Evolutionary conservation across 92 coral and sea anemone species (phyloP).

Genomic region (Heteractis magnifica): DNA sequence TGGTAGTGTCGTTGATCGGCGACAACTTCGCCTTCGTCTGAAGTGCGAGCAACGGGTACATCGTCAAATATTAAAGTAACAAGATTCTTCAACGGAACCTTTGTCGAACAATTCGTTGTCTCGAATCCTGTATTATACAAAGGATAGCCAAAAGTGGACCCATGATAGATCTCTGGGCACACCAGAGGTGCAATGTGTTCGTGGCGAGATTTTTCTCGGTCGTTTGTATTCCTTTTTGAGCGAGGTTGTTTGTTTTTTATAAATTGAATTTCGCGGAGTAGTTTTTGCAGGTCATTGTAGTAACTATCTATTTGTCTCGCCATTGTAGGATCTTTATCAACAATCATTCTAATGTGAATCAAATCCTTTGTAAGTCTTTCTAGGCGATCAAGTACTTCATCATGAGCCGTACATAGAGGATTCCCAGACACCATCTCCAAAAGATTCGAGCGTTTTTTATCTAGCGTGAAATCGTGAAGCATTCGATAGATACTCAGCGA

Average conservation of each 20-base stretch:
- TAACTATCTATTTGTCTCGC: constrained; percentile 67
- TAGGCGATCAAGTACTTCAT: constrained; percentile 46
- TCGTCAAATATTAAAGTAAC: constrained; percentile 81
- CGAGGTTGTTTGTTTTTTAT: constrained; percentile 45
- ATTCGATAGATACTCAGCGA: constrained; percentile 45
- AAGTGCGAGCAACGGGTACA: constrained; percentile 33
- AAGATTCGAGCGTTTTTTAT: constrained; percentile 26
- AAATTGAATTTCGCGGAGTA: constrained; percentile 70
- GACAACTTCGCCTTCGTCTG: constrained; percentile 27
- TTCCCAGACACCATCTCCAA: constrained; percentile 35
- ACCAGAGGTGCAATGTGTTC: constrained; percentile 48
- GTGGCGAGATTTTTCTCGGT: constrained; percentile 13
- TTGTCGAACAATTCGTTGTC: constrained; percentile 50
- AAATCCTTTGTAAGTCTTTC: constrained; percentile 57
- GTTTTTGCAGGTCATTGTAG: constrained; percentile 70
- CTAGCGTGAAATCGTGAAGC: constrained; percentile 38
- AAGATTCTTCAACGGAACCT: constrained; percentile 41
- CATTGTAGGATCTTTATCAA: constrained; percentile 59
- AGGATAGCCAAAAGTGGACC: constrained; percentile 78
- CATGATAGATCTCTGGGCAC: constrained; percentile 80
- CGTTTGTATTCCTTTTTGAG: not conserved
- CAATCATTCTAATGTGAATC: constrained; percentile 56
- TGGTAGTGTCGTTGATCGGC: constrained; percentile 22
- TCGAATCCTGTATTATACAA: constrained; percentile 79
- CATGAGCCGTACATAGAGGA: constrained; percentile 66